Evolutionary conservation across 1,140 invertebrate species (phyloP).

Genomic region (Drosophila sp.): DNA sequence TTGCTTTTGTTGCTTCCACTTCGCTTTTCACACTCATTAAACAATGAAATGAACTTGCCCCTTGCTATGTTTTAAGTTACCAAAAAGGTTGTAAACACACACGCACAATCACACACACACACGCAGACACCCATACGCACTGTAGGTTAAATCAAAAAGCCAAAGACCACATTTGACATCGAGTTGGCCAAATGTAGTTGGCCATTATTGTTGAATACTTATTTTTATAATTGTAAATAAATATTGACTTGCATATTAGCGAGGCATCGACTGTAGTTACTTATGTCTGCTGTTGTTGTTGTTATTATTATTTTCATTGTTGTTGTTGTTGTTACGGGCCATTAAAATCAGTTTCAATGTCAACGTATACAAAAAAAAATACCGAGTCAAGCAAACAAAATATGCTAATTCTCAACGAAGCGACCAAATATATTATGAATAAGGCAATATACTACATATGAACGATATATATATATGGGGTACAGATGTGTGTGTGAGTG

Average conservation of each 20-base stretch:
- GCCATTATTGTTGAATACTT: conserved; percentile 28
- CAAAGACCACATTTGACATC: conserved; percentile 38
- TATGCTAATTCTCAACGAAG: conserved; percentile 66
- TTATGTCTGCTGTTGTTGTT: conserved; percentile 37
- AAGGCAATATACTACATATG: conserved; percentile 19
- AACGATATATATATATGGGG: conserved; percentile 28
- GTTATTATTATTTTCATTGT: conserved; percentile 24
- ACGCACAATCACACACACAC: not conserved
- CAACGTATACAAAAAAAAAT: conserved; percentile 46
- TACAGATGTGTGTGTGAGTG: conserved; percentile 3
- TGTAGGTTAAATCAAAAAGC: conserved; percentile 41
- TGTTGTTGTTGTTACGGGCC: conserved; percentile 62
- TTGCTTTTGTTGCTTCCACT: conserved; percentile 18
- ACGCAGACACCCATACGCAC: not conserved
- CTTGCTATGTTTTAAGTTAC: conserved; percentile 51
- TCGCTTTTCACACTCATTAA: conserved; percentile 69
- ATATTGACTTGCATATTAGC: conserved; percentile 70
- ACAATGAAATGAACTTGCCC: conserved; percentile 56
- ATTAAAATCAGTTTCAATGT: conserved; percentile 79
- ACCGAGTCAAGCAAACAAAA: conserved; percentile 56
- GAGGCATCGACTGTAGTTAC: conserved; percentile 16
- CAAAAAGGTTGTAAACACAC: conserved; percentile 57
- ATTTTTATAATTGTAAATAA: conserved; percentile 52
- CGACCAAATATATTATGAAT: conserved; percentile 47
- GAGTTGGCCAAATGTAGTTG: conserved; percentile 40